Evolutionary conservation across 2,888 invertebrate genomes (phyloP).

Genomic region (Odontocolon sp.): DNA sequence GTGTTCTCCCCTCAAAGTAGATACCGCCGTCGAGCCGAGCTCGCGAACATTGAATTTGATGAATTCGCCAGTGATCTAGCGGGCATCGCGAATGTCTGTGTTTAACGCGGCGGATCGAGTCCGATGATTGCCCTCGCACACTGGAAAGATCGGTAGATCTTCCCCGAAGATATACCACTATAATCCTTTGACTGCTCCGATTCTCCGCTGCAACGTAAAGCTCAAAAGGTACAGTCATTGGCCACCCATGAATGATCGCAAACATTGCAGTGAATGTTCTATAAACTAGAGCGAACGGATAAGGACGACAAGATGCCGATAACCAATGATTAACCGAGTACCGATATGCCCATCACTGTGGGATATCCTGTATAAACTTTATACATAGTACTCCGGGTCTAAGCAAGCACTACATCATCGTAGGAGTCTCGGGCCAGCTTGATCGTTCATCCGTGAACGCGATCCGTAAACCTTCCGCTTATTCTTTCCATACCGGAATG

Average conservation of each 20-base stretch:
- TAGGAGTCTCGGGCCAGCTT: conserved; percentile 42
- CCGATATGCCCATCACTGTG: conserved; percentile 41
- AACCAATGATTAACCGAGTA: too few species aligned
- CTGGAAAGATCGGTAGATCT: conserved; percentile 27
- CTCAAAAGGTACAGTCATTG: conserved; percentile 29
- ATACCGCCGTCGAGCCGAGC: conserved; percentile 45
- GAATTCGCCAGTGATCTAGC: conserved; percentile 41
- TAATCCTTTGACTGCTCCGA: conserved; percentile 50
- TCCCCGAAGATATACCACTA: conserved; percentile 38
- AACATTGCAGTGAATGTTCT: too few species aligned
- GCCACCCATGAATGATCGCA: neutral
- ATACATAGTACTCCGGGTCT: neutral
- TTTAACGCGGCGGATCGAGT: conserved; percentile 40
- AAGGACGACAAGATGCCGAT: too few species aligned
- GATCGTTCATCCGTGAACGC: conserved; percentile 56
- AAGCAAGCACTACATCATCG: conserved; percentile 35
- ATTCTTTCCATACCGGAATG: conserved; percentile 46
- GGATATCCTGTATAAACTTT: neutral
- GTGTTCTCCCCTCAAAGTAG: conserved; percentile 42
- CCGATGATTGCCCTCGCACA: conserved; percentile 39
- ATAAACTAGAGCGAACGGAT: too few species aligned
- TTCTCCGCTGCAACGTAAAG: conserved; percentile 27
- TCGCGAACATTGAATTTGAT: conserved; percentile 54
- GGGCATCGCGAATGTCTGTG: conserved; percentile 48
- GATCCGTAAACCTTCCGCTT: conserved; percentile 51